Evolutionary conservation across 2,888 invertebrate species (phyloP).

Genomic region (Allophyes oxyacanthae): DNA sequence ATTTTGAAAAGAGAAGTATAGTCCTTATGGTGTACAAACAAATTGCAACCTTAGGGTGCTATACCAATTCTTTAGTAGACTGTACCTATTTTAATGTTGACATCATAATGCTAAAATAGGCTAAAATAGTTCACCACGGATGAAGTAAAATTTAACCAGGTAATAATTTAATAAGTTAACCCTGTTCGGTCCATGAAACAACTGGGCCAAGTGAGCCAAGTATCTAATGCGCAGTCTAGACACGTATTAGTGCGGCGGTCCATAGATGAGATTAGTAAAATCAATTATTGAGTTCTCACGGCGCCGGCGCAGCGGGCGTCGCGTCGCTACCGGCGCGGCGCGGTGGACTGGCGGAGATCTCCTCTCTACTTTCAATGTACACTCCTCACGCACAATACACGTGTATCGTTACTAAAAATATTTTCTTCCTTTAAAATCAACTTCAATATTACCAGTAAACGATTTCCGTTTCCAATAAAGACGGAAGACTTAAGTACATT

Average conservation of each 20-base stretch:
- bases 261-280: slow-evolving; percentile 81
- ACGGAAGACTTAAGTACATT: no score
- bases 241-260: slow-evolving; percentile 68
- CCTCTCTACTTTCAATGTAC: slow-evolving; percentile 46
- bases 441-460: no score
- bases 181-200: slow-evolving; percentile 22
- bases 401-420: slow-evolving; percentile 27
- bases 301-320: slow-evolving; percentile 51
- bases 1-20: no score
- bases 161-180: background rate
- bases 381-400: slow-evolving; percentile 19
- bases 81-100: no score
- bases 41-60: no score
- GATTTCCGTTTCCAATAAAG: no score
- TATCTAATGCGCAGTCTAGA: slow-evolving; percentile 69
- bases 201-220: slow-evolving; percentile 37
- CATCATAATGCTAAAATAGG: no score
- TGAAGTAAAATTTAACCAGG: no score
- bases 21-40: no score
- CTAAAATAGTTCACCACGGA: no score
- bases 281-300: slow-evolving; percentile 86
- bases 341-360: slow-evolving; percentile 5
- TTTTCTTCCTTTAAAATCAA: background rate
- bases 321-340: slow-evolving; percentile 54
- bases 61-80: no score